Evolutionary conservation across 2,113 vertebrate species (phyloP).

Genomic region (Regulus satrapa): DNA sequence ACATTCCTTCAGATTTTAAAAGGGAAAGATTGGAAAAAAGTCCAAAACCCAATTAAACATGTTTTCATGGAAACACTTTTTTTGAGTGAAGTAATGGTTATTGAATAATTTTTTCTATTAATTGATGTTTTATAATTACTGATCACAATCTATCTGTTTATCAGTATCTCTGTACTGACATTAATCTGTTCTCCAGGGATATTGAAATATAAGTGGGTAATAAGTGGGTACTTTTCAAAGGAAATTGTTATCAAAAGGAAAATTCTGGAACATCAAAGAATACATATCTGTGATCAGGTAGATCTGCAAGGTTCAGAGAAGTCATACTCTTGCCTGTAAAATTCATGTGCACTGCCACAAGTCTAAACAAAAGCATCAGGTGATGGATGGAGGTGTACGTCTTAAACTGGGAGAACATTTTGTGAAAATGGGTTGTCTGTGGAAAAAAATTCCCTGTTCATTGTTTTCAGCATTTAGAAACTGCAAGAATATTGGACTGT

Average conservation of each 20-base stretch:
- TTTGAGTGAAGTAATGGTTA: neutral
- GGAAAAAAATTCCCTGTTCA: neutral
- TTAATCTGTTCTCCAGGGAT: neutral
- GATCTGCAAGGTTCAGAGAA: neutral
- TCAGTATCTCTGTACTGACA: neutral
- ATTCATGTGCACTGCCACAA: neutral
- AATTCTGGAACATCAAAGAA: neutral
- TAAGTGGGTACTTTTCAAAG: neutral
- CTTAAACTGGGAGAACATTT: neutral
- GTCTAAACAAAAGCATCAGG: neutral
- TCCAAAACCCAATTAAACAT: neutral
- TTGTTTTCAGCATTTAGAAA: neutral
- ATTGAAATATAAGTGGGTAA: neutral
- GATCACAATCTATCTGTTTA: neutral
- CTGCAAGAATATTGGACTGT: neutral
- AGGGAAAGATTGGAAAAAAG: neutral
- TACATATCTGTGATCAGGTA: neutral
- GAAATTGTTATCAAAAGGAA: neutral
- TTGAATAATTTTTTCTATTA: neutral
- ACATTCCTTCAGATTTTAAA: neutral
- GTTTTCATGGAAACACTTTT: neutral
- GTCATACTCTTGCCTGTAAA: neutral
- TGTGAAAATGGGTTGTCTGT: neutral
- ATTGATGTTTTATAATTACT: neutral
- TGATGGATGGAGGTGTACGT: fast-evolving